Base-by-base conservation (phyloP, 2,888 invertebrate genomes). In the Drosophila histrio region DNA sequence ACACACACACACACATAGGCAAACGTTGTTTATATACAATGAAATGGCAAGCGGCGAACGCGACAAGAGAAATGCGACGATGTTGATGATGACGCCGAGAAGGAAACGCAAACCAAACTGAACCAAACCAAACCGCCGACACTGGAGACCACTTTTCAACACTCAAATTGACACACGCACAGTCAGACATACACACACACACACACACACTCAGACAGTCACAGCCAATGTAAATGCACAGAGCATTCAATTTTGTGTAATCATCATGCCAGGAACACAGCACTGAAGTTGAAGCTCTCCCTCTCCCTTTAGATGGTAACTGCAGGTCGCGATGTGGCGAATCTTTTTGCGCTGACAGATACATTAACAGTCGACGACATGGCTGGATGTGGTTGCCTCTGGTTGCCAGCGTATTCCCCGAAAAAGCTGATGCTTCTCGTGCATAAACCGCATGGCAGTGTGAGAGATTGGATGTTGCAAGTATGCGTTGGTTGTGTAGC, bases 171-270 rank as follows among this genome's bases (percentile, higher is more conserved):
- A 74, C 88, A 66, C 77, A 70, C 63, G 49, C 71, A 62, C 58
- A 69, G 56, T 30, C 38, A 53, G 49, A 57, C 43, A 26, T 43
- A 56, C 34, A 32, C 39, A 58, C 50, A 36, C 22, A 52, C 13
- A 52, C 39, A 50, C 46, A 24, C 17, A 30, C 9, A 34, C n/a
- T n/a, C 32, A 50, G 8, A 59, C 36, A 39, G 53, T 54, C 52
- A 34, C 43, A 56, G 22, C 15, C 43, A 58, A 64, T 47, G 61
- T 66, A 70, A 73, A 61, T 65, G 72, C 73, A 58, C 47, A 66
- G 44, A 59, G 72, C 79, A 85, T 87, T 87, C 86, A 81, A 84
- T 85, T 82, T 75, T 83, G 87, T 80, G 81, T 87, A 82, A 82
- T 87, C 81, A 82, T 80, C 71, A 46, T 52, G 57, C 47, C 44